Base-by-base conservation (phyloP, 2,797 vertebrate species). In the Spondyliosoma cantharus region DNA sequence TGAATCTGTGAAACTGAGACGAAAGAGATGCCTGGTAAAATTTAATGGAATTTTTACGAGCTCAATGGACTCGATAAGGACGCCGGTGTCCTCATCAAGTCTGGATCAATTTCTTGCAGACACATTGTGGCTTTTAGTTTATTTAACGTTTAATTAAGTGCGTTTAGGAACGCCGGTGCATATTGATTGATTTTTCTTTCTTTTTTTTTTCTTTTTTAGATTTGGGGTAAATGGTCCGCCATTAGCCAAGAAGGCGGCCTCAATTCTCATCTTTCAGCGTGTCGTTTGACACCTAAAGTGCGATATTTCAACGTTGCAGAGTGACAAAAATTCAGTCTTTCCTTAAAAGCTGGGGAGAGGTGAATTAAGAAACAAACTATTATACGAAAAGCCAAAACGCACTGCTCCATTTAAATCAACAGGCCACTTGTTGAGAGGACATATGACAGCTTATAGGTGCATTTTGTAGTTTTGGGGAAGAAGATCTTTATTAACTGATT, bases 41-140 rank as follows among this genome's bases (percentile, higher is more conserved):
- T 78, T 88, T 90, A 91, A 92, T 92, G 91, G 88, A 82, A 84
- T 88, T 87, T 91, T 91, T 90, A 92, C 77, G 75, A 91, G 87
- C 89, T 91, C 81, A 74, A 52, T 76, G 70, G 86, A 79, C 76
- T 74, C 72, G 82, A 88, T 80, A 87, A 89, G 85, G 82, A 90
- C 54, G 46, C 64, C 25, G 53, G 62, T 25, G 68, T 90, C 86
- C 88, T 89, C 87, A 80, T 90, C 82, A 25, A 82, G 61, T 72
- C 78, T 27, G 66, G 85, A 93, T 91, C 91, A 74, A 87, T 92
- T 78, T 86, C 80, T 68, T 19, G 52, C 70, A 60, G 80, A 78
- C 80, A 77, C 76, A 77, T 79, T 80, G 79, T 27, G 48, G 82
- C 87, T 88, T 87, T 90, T 85, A 84, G 82, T 85, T 90, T 87